Percentiles rank a stretch among this genome's conserved stretches.
Conservation (phyloP, 2,888 invertebrate species). For the Drosophila monieri region DNA sequence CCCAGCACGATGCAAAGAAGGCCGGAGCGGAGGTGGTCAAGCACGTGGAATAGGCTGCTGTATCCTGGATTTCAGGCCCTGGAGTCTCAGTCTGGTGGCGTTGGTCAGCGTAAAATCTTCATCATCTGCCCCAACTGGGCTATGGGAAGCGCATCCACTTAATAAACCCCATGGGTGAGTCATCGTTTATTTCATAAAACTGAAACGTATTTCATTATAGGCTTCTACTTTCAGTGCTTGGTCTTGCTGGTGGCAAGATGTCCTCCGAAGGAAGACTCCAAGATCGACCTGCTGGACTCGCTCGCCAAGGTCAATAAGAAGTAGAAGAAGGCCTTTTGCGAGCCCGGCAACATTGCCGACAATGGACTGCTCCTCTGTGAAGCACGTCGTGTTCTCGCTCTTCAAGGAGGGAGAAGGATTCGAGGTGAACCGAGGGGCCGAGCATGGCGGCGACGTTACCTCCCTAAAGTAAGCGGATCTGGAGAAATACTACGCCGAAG, state of each 20-base stretch:
- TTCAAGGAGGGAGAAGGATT: conserved; percentile 90
- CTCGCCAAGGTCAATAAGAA: conserved; percentile 95
- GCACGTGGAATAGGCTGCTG: conserved; percentile 97
- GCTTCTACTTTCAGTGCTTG: conserved; percentile 88
- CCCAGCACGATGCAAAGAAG: conserved; percentile 99
- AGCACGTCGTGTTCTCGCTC: conserved; percentile 95
- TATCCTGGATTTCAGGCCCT: conserved; percentile 98
- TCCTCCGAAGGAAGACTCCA: conserved; percentile 99
- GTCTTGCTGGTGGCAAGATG: conserved; percentile 97
- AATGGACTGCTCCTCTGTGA: conserved; percentile 98
- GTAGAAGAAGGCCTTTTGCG: conserved; percentile 96
- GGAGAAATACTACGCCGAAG: conserved; percentile 91
- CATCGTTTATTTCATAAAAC: not conserved
- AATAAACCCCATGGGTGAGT: conserved; percentile 99
- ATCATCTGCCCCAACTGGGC: conserved; percentile 97
- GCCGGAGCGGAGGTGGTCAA: conserved; percentile 99
- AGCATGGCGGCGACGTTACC: conserved; percentile 91
- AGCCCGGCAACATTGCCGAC: conserved; percentile 95
- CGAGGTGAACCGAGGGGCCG: conserved; percentile 88
- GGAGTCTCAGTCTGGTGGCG: conserved; percentile 99
- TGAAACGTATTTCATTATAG: fast-evolving
- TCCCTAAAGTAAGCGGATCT: conserved; percentile 90
- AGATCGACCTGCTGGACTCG: conserved; percentile 97
- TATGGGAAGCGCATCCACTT: conserved; percentile 97
- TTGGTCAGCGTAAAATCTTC: conserved; percentile 99